Evolutionary conservation across 2,797 vertebrate species (phyloP), one percentile per base, ranked within the genome.

Genomic region (Tinamus major): DNA sequence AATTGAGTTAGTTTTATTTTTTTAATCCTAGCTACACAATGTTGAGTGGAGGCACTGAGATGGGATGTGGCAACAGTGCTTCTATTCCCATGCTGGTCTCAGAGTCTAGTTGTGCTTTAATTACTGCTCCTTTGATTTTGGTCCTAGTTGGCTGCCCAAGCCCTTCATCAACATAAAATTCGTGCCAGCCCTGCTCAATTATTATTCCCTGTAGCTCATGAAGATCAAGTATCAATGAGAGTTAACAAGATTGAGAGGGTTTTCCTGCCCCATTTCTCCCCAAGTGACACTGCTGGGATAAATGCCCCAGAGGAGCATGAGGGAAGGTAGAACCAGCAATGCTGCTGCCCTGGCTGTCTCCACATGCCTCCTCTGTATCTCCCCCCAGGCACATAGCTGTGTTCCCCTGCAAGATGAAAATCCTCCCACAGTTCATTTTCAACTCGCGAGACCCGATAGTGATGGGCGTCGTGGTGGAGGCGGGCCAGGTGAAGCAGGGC

Each of bases 381-480:
- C 29, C 91, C 67, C 61, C 41, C 96, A 99, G 99, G 94, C 97
- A 99, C 19, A 97, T 99, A 79, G 99, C 99, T 2, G 99, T 99
- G 87, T 99, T 99, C 87, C 99, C 99, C 3, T 99, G 98, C 95
- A 99, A 99, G 97, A 97, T 99, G 67, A 98, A 98, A 58, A 98
- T 99, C 82, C 98, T 99, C n/a, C 99, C 99, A 77, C 99, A 99
- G 97, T 99, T 99, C 96, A 99, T 99, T 97, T 99, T 99, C 89
- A 99, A 99, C 97, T 99, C 99, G 95, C 98, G 99, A 94, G 99
- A 99, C 87, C 99, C 99, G 58, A 99, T 99, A 76, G 99, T 99
- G 92, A 99, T 99, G 98, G 99, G 99, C 0, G 98, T 99, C 2
- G 90, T 92, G 3, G 97, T 99, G 77, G 99, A 99, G 64, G 99